A percentile compares a stretch with the other conserved stretches of the same genome.
These are phyloP conservation scores for Cuniculus paca DNA, from an alignment of 2,797 vertebrate genomes.

Conservation along the genomic window DNA sequence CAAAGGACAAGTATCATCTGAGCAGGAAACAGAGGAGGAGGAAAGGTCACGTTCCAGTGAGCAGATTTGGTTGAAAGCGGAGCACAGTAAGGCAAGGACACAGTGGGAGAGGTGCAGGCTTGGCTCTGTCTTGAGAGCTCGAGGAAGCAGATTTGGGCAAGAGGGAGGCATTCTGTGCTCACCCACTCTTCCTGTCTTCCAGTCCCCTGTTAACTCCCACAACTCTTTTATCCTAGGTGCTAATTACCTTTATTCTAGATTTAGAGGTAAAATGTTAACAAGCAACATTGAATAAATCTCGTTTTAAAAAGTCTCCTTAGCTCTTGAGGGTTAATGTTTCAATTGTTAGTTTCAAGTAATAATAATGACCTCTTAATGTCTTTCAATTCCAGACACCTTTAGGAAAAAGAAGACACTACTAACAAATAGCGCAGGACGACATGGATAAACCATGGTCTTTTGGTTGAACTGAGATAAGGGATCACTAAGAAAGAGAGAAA, in stretches of 20 bases:
- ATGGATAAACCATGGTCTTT: not conserved
- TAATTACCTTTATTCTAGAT: not conserved
- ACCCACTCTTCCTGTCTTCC: not conserved
- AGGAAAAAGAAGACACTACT: not conserved
- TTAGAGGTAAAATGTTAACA: not conserved
- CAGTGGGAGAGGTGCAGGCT: rapidly evolving
- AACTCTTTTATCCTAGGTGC: not conserved
- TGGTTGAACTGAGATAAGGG: not conserved
- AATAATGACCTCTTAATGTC: not conserved
- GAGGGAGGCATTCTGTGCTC: not conserved
- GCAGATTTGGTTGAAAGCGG: not conserved
- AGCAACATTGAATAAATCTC: not conserved
- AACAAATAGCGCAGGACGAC: not conserved
- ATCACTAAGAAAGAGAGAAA: not conserved
- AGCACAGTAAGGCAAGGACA: not conserved
- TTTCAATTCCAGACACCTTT: not conserved
- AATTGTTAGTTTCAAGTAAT: not conserved
- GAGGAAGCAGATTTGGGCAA: not conserved
- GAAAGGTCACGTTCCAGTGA: not conserved
- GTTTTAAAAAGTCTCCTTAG: not conserved
- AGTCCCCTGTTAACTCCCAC: not conserved
- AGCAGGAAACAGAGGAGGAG: not conserved
- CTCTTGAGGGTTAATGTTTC: not conserved
- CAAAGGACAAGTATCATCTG: not conserved
- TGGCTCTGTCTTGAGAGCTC: not conserved